These are phyloP conservation scores for Acanthoscelides obtectus DNA, from an alignment of 2,888 invertebrate species.

Conservation along the genomic window DNA sequence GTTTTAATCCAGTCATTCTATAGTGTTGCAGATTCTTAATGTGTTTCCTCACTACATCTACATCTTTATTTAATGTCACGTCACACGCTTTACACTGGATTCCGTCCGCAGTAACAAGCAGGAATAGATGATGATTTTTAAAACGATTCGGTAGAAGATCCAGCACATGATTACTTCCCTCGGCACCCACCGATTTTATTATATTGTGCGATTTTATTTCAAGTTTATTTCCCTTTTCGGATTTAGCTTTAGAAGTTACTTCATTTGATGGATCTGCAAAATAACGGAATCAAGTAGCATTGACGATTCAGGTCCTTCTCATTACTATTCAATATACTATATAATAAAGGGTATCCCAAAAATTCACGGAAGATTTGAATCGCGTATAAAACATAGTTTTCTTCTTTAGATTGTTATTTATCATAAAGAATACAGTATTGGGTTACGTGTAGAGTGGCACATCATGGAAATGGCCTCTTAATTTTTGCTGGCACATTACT, in stretches of 20 bases:
- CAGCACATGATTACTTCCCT: constrained; percentile 13
- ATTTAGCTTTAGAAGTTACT: constrained; percentile 4
- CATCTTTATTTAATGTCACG: constrained; percentile 11
- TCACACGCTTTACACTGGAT: constrained; percentile 26
- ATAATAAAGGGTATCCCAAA: no score
- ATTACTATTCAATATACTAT: no score
- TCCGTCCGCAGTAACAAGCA: constrained; percentile 11
- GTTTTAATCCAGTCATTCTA: constrained; percentile 8
- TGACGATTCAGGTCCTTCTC: no score
- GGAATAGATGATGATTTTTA: constrained; percentile 20
- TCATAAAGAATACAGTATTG: no score
- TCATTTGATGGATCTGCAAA: constrained; percentile 12
- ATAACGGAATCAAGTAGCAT: no score
- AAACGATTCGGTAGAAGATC: constrained; percentile 27
- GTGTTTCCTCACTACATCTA: constrained; percentile 23
- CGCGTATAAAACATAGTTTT: no score
- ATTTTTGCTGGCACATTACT: no score
- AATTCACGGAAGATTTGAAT: no score
- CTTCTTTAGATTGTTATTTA: no score
- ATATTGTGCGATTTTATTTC: constrained; percentile 18
- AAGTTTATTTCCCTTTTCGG: background rate
- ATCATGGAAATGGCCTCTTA: no score
- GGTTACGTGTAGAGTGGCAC: no score
- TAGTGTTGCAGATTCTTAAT: constrained; percentile 15
- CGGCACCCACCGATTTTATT: constrained; percentile 23